phyloP scores from a whole-genome alignment of 2,797 vertebrate genomes.

The Eurystomus glaucurus region DNA sequence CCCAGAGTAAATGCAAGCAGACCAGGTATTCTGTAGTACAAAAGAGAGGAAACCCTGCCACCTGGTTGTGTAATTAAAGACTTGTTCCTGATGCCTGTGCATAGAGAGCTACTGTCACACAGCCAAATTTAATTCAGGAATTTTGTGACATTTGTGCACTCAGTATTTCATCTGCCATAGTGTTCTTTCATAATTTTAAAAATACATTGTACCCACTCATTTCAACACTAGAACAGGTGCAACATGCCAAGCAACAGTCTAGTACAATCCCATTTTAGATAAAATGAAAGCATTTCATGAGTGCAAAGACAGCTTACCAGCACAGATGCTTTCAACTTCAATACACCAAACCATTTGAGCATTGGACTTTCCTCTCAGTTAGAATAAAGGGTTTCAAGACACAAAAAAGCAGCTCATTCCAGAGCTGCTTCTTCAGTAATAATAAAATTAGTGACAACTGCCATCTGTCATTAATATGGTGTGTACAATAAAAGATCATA shows the following conservation, averaged over 20 bases:
- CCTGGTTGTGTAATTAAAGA: neutral
- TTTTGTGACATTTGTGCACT: neutral
- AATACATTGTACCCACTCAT: slow-evolving; percentile 22
- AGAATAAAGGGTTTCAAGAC: neutral
- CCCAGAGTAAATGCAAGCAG: neutral
- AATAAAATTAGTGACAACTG: neutral
- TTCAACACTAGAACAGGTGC: slow-evolving; percentile 60
- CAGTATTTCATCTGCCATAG: neutral
- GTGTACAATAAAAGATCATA: neutral
- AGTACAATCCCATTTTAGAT: neutral
- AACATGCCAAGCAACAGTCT: slow-evolving; percentile 1
- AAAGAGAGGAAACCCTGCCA: neutral
- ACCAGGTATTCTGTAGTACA: neutral
- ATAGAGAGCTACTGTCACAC: neutral
- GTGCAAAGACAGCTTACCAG: neutral
- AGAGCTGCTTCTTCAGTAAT: neutral
- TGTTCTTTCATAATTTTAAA: slow-evolving; percentile 23
- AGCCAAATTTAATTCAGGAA: slow-evolving; percentile 26
- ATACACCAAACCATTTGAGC: neutral
- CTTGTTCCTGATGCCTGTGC: neutral
- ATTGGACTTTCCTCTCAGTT: neutral
- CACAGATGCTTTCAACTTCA: slow-evolving; percentile 42
- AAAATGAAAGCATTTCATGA: slow-evolving; percentile 36
- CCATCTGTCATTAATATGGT: slow-evolving; percentile 6
- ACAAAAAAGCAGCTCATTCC: neutral